Evolutionary conservation across 2,113 vertebrate genomes (phyloP).

Genomic region (Edolisoma coerulescens): DNA sequence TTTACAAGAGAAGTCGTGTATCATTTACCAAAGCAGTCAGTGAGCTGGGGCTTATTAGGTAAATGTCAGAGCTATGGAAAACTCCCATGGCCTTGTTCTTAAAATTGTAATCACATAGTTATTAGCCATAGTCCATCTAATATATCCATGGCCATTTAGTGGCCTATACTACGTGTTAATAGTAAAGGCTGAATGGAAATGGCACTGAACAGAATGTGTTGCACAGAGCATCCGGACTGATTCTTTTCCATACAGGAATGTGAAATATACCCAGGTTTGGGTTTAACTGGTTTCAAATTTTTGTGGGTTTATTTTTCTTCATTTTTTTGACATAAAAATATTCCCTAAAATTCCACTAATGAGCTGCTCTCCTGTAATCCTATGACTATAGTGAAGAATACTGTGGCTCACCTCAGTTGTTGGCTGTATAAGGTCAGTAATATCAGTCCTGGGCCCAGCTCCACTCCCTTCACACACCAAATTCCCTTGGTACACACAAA

Average conservation of each 20-base stretch:
- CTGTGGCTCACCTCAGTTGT: not conserved
- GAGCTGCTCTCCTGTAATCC: not conserved
- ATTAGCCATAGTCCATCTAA: not conserved
- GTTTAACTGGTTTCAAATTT: not conserved
- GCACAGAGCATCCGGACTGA: not conserved
- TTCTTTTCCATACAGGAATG: not conserved
- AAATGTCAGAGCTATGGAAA: slow-evolving; percentile 3
- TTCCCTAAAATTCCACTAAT: not conserved
- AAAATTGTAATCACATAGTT: not conserved
- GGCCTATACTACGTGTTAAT: not conserved
- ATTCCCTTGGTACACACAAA: not conserved
- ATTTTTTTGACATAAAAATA: not conserved
- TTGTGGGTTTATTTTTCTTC: not conserved
- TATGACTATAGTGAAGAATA: not conserved
- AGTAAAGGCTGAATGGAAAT: not conserved
- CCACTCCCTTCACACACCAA: not conserved
- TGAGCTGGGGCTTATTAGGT: not conserved
- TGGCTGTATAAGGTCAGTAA: not conserved
- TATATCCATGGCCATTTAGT: not conserved
- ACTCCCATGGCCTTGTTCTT: not conserved
- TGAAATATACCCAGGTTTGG: not conserved
- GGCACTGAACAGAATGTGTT: not conserved
- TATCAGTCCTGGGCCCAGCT: not conserved
- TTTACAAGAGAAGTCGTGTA: not conserved
- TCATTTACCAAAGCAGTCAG: not conserved